A percentile compares a stretch with the other conserved stretches of the same genome.
Conservation (phyloP, 2,797 vertebrate genomes). For the Nannoperca australis region DNA sequence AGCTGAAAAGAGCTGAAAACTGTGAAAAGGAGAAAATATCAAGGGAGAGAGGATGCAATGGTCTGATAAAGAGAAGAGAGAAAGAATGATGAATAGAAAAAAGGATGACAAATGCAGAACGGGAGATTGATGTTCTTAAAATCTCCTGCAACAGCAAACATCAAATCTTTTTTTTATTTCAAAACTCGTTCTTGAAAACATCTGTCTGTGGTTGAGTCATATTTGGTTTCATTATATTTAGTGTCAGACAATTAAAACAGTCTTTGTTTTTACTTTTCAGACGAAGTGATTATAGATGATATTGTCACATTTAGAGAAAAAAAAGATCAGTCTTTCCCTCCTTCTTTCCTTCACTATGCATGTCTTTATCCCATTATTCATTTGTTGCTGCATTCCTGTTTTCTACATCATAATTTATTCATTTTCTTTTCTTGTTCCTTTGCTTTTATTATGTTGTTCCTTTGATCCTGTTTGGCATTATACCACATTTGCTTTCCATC, state of each 20-base stretch:
- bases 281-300: neutral
- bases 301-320: neutral
- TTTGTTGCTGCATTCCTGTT: neutral
- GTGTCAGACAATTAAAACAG: slow-evolving; percentile 1
- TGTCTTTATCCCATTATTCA: neutral
- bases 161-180: neutral
- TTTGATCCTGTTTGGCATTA: neutral
- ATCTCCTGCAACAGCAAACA: slow-evolving; percentile 5
- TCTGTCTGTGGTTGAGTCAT: neutral
- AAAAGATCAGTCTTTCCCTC: neutral
- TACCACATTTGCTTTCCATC: neutral
- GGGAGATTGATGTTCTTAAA: slow-evolving; percentile 1
- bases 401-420: neutral
- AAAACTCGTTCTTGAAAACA: neutral
- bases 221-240: neutral
- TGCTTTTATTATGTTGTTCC: neutral
- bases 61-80: neutral
- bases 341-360: neutral
- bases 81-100: slow-evolving; percentile 3
- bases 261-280: too few species aligned
- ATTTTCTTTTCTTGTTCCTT: neutral
- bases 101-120: slow-evolving; percentile 1
- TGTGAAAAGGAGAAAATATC: neutral
- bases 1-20: neutral
- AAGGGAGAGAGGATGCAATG: neutral